phyloP scores from a whole-genome alignment of 2,797 vertebrate species.

The Macroramphosus scolopax region DNA sequence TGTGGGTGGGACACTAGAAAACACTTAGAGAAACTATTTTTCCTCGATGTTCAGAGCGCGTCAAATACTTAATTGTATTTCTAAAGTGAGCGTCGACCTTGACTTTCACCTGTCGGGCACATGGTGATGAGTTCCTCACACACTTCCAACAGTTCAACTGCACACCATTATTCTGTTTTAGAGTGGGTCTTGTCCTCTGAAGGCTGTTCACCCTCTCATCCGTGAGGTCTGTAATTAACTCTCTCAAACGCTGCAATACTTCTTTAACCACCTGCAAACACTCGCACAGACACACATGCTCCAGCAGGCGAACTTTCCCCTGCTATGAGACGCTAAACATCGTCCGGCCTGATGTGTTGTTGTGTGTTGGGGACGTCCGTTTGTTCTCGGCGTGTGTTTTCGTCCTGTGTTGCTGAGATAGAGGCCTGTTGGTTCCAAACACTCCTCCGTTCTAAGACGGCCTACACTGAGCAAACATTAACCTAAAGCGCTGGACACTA shows the following conservation, averaged over 20 bases:
- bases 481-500: not conserved
- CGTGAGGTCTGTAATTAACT: constrained; percentile 4
- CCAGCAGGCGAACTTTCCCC: constrained; percentile 12
- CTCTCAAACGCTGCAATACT: not conserved
- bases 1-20: too few species aligned
- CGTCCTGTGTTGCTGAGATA: constrained; percentile 33
- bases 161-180: constrained; percentile 13
- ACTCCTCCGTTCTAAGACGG: constrained; percentile 21
- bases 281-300: constrained; percentile 4
- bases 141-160: constrained; percentile 6
- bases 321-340: constrained; percentile 43
- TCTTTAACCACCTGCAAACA: constrained; percentile 20
- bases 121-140: too few species aligned
- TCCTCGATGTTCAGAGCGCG: constrained; percentile 3
- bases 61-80: constrained; percentile 34
- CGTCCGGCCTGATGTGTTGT: constrained; percentile 41
- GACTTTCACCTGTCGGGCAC: too few species aligned
- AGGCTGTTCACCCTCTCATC: too few species aligned
- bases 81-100: too few species aligned
- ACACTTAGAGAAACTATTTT: constrained; percentile 9
- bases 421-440: constrained; percentile 11
- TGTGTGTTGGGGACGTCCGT: constrained; percentile 47
- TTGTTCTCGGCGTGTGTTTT: constrained; percentile 30
- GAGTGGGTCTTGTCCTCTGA: constrained; percentile 13
- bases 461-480: constrained; percentile 6